Percentiles rank a stretch among this genome's conserved stretches.
These are phyloP conservation scores for Plecturocebus donacophilus DNA, from an alignment of 2,113 vertebrate genomes.

Conservation along the genomic window DNA sequence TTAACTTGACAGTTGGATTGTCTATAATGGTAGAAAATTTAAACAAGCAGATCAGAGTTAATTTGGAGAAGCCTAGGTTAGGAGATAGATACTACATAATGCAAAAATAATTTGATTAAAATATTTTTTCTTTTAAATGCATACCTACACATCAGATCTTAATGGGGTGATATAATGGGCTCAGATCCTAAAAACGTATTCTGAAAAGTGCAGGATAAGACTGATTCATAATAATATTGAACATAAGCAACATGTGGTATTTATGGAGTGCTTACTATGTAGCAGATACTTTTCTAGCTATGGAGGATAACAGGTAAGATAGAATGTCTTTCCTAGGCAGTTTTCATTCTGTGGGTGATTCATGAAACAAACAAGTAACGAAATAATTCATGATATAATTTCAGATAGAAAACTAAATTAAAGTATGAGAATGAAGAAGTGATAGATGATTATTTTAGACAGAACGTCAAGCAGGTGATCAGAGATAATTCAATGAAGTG, in stretches of 20 bases:
- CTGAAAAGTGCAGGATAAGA: neutral
- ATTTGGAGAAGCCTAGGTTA: neutral
- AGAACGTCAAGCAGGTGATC: neutral
- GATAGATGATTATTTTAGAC: neutral
- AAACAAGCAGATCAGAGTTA: neutral
- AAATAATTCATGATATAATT: neutral
- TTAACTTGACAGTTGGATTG: neutral
- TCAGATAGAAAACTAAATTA: neutral
- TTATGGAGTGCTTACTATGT: neutral
- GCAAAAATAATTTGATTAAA: neutral
- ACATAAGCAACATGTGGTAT: neutral
- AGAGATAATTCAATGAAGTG: neutral
- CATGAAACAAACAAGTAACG: neutral
- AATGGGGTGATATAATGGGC: neutral
- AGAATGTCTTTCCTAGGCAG: neutral
- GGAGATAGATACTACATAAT: neutral
- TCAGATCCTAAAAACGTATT: neutral
- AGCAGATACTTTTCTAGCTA: neutral
- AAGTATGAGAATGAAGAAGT: neutral
- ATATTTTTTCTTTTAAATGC: neutral
- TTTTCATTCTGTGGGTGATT: neutral
- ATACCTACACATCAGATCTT: neutral
- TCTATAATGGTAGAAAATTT: neutral
- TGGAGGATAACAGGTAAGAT: neutral
- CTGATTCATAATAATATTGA: neutral